Evolutionary conservation across 2,797 vertebrate genomes (phyloP).

Genomic region (Typhlichthys subterraneus): DNA sequence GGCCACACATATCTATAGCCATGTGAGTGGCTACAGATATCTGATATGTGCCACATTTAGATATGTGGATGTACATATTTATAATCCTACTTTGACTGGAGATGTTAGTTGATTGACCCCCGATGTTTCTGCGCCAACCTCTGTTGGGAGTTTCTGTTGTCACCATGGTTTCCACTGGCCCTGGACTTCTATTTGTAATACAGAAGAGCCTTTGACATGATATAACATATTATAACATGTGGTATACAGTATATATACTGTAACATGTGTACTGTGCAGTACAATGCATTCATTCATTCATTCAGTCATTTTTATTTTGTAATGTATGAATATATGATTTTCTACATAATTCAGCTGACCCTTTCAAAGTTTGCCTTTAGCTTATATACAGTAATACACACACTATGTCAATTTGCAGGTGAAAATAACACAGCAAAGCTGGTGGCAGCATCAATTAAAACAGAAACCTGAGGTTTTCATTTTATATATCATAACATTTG

Average conservation of each 20-base stretch:
- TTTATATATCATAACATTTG: slow-evolving; percentile 23
- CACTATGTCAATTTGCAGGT: too few species aligned
- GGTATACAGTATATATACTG: neutral
- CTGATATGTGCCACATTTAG: too few species aligned
- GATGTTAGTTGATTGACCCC: slow-evolving; percentile 29
- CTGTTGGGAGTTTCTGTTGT: slow-evolving; percentile 44
- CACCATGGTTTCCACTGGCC: slow-evolving; percentile 57
- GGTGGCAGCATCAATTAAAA: too few species aligned
- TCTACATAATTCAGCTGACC: too few species aligned
- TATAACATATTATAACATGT: neutral
- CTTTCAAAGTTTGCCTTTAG: too few species aligned
- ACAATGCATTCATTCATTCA: neutral
- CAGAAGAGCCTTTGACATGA: slow-evolving; percentile 24
- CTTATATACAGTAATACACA: too few species aligned
- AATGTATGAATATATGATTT: too few species aligned
- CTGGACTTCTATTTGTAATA: neutral
- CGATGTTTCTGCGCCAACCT: slow-evolving; percentile 42
- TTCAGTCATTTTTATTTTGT: too few species aligned
- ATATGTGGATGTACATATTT: too few species aligned
- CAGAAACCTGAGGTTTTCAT: too few species aligned
- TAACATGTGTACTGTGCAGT: neutral
- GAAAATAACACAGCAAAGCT: too few species aligned
- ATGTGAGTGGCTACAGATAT: neutral
- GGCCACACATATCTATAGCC: too few species aligned
- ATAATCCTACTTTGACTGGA: slow-evolving; percentile 51